phyloP scores from a whole-genome alignment of 2,113 vertebrate genomes.

The Mellivora capensis region DNA sequence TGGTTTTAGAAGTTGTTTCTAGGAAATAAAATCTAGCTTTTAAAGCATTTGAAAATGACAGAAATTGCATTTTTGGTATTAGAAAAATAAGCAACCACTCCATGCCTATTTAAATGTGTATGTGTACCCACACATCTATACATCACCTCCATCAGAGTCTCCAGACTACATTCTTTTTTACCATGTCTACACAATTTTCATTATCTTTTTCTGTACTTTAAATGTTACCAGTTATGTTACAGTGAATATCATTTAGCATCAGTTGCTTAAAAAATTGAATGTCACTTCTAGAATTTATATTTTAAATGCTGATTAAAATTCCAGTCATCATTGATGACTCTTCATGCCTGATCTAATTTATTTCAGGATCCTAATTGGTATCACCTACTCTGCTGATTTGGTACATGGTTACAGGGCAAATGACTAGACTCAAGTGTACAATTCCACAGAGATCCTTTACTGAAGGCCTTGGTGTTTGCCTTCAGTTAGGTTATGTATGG shows the following conservation, averaged over 20 bases:
- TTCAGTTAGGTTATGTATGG: background rate
- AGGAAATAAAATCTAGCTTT: background rate
- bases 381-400: slow-evolving; percentile 5
- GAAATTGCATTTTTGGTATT: background rate
- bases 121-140: background rate
- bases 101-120: background rate
- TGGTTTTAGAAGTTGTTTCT: slow-evolving; percentile 35
- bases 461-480: background rate
- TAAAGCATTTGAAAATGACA: background rate
- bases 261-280: slow-evolving; percentile 31
- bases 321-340: background rate
- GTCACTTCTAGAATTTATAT: slow-evolving; percentile 4
- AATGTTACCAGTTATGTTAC: background rate
- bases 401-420: background rate
- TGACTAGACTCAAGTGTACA: background rate
- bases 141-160: background rate
- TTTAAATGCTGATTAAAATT: slow-evolving; percentile 52
- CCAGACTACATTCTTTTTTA: background rate
- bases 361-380: slow-evolving; percentile 23
- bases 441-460: background rate
- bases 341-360: background rate
- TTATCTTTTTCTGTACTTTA: background rate
- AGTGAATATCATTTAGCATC: background rate
- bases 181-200: background rate
- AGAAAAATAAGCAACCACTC: background rate